Evolutionary conservation across 2,888 invertebrate genomes (phyloP).

Genomic region (Heliconius ismenius): DNA sequence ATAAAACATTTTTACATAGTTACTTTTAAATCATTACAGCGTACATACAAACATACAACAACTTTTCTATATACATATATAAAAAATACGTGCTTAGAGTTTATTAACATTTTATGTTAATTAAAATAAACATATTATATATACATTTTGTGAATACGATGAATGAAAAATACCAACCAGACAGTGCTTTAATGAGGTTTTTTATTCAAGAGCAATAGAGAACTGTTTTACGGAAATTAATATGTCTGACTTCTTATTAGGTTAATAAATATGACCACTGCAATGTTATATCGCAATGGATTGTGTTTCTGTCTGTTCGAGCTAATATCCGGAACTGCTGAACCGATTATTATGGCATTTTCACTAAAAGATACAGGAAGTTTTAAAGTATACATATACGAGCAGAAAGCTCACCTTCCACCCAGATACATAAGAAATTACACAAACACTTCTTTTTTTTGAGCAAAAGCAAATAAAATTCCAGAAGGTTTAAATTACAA

Average conservation of each 20-base stretch:
- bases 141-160: slow-evolving; percentile 23
- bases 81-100: neutral
- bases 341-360: too few species aligned
- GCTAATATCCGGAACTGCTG: too few species aligned
- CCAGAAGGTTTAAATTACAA: neutral
- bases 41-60: neutral
- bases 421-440: neutral
- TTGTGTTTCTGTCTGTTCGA: neutral
- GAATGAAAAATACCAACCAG: slow-evolving; percentile 27
- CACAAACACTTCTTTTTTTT: too few species aligned
- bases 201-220: slow-evolving; percentile 11
- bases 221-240: slow-evolving; percentile 21
- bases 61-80: neutral
- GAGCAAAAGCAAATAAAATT: too few species aligned
- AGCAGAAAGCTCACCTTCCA: neutral
- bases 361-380: neutral
- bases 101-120: slow-evolving; percentile 28
- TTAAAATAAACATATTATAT: slow-evolving; percentile 10
- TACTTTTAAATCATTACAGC: neutral
- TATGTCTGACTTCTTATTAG: slow-evolving; percentile 28
- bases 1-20: neutral
- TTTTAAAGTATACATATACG: too few species aligned
- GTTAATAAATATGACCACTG: slow-evolving; percentile 22
- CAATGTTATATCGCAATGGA: slow-evolving; percentile 19
- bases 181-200: slow-evolving; percentile 7